Percentiles rank a stretch among this genome's conserved stretches.
Conservation (phyloP, 1,140 invertebrate genomes). For the Melitaea cinxia region DNA sequence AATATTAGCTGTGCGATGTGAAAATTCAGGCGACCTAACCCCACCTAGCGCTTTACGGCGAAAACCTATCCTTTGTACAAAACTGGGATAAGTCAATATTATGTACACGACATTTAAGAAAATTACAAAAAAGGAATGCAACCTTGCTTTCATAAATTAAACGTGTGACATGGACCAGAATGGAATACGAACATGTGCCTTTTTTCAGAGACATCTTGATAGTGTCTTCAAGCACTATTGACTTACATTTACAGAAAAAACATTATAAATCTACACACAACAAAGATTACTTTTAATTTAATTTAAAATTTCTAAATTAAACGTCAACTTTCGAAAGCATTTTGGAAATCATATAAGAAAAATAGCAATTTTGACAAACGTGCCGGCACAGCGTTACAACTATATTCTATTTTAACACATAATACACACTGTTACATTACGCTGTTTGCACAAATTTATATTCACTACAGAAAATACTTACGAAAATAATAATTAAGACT, state of each 20-base stretch:
- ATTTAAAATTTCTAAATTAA: constrained; percentile 40
- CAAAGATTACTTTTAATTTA: constrained; percentile 40
- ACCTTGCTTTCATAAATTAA: constrained; percentile 32
- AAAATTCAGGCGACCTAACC: constrained; percentile 69
- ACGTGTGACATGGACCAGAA: constrained; percentile 38
- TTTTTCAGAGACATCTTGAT: constrained; percentile 64
- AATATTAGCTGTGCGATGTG: constrained; percentile 29
- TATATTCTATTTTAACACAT: constrained; percentile 68
- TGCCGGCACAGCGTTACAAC: constrained; percentile 72
- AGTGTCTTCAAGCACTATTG: constrained; percentile 54
- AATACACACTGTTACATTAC: constrained; percentile 58
- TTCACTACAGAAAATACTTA: constrained; percentile 79
- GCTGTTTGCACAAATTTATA: constrained; percentile 67
- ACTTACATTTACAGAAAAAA: constrained; percentile 21
- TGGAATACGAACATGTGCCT: constrained; percentile 71
- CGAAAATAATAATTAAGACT: constrained; percentile 72
- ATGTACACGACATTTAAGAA: constrained; percentile 13
- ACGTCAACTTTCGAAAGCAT: constrained; percentile 49
- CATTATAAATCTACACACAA: constrained; percentile 22
- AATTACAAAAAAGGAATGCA: constrained; percentile 38
- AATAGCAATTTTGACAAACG: constrained; percentile 76
- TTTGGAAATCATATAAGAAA: constrained; percentile 60
- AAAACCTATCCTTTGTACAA: constrained; percentile 64
- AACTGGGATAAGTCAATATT: constrained; percentile 25
- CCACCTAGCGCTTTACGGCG: constrained; percentile 62